Percentiles rank a stretch among this genome's conserved stretches.
phyloP scores from a whole-genome alignment of 2,888 invertebrate species.

The Rhingia rostrata region DNA sequence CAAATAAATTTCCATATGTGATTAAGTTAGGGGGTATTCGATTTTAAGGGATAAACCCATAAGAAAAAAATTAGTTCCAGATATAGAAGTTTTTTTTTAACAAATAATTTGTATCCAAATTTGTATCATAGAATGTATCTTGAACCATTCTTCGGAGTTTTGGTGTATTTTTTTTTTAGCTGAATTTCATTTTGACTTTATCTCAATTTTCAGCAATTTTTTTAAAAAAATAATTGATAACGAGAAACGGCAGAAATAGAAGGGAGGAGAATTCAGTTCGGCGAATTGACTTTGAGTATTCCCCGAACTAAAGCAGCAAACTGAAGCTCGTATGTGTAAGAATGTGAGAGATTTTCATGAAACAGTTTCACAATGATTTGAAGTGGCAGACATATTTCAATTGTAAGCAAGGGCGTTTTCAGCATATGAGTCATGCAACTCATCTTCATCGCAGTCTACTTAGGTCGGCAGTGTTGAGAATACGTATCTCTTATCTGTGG shows the following conservation, averaged over 20 bases:
- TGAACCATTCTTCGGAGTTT: neutral
- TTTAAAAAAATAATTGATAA: slow-evolving; percentile 48
- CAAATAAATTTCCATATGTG: too few species aligned
- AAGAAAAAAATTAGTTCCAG: too few species aligned
- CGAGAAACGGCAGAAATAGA: slow-evolving; percentile 13
- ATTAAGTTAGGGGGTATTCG: too few species aligned
- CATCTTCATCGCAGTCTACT: too few species aligned
- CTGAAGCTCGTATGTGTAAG: neutral
- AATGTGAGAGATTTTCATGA: neutral
- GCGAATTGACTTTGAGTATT: neutral
- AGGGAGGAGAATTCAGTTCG: neutral
- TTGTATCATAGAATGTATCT: neutral
- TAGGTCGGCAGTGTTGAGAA: too few species aligned
- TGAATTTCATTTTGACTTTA: slow-evolving; percentile 35
- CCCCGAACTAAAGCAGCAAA: neutral
- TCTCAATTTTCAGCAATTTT: slow-evolving; percentile 37
- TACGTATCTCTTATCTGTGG: too few species aligned
- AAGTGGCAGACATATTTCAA: neutral
- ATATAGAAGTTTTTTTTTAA: too few species aligned
- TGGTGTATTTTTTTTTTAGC: slow-evolving; percentile 3
- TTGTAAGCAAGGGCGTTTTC: too few species aligned
- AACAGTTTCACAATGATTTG: slow-evolving; percentile 19
- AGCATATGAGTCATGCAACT: too few species aligned
- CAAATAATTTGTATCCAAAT: slow-evolving; percentile 1
- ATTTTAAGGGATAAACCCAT: too few species aligned